phyloP scores from a whole-genome alignment of 35 echinoderm and acorn worm genomes.

The Amphiura filiformis region DNA sequence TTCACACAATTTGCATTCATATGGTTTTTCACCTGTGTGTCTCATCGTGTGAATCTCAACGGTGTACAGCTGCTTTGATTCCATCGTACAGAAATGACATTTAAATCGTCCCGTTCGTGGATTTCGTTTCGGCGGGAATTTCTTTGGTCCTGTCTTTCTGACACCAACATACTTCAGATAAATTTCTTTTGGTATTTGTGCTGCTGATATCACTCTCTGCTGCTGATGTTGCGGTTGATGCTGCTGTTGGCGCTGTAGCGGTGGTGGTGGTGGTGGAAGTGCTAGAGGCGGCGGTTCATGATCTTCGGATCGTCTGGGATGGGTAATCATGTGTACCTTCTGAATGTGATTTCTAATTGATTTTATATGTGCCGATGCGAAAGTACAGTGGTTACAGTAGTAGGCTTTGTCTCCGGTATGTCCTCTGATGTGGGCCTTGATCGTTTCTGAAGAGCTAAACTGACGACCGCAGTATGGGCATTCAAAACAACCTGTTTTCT shows the following conservation, averaged over 20 bases:
- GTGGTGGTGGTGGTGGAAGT: background rate
- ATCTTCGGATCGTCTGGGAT: background rate
- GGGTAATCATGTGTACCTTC: background rate
- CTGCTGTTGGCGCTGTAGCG: background rate
- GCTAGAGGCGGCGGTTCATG: background rate
- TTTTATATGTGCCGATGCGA: background rate
- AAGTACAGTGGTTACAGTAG: background rate
- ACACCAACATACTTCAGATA: background rate
- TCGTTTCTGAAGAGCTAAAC: background rate
- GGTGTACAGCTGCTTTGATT: background rate
- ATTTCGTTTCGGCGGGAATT: background rate
- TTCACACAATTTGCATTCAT: background rate
- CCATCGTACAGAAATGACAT: background rate
- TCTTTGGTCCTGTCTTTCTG: background rate
- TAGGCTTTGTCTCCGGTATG: background rate
- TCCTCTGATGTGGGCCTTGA: background rate
- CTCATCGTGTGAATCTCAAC: background rate
- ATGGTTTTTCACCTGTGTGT: background rate
- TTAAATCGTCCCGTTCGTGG: background rate
- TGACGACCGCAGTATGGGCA: background rate
- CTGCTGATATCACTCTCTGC: background rate
- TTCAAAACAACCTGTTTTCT: background rate
- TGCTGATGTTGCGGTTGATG: background rate
- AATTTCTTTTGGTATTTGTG: background rate
- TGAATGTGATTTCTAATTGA: background rate